Conservation (phyloP, 2,113 vertebrate species). For the Forbesichthys agassizii region DNA sequence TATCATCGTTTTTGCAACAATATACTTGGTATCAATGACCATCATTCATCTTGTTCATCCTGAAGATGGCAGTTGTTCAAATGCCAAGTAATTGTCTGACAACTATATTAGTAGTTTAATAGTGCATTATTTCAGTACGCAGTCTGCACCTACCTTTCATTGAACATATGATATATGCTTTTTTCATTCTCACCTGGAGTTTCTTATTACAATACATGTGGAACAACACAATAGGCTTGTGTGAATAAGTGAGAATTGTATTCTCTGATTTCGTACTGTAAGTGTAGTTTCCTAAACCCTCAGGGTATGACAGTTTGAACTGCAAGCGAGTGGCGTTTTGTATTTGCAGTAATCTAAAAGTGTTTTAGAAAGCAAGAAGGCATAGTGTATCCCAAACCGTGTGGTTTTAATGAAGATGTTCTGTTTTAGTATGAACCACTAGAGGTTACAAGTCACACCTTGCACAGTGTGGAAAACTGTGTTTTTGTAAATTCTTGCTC, state of each 20-base stretch:
- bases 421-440: not conserved
- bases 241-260: constrained; percentile 2
- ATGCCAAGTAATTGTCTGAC: too few relatives aligned
- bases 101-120: too few relatives aligned
- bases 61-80: too few relatives aligned
- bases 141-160: not conserved
- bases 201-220: not conserved
- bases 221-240: not conserved
- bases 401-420: not conserved
- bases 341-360: not conserved
- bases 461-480: not conserved
- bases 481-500: not conserved
- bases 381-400: not conserved
- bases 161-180: not conserved
- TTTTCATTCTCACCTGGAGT: not conserved
- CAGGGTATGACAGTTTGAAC: not conserved
- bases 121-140: not conserved
- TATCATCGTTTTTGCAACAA: too few relatives aligned
- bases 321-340: not conserved
- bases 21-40: too few relatives aligned
- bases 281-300: not conserved
- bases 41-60: too few relatives aligned
- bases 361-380: not conserved
- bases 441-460: not conserved
- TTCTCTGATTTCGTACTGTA: not conserved